Percentiles rank a stretch among this genome's conserved stretches.
Evolutionary conservation across 2,888 invertebrate genomes (phyloP).

Genomic region (Cyrtodaria siliqua): DNA sequence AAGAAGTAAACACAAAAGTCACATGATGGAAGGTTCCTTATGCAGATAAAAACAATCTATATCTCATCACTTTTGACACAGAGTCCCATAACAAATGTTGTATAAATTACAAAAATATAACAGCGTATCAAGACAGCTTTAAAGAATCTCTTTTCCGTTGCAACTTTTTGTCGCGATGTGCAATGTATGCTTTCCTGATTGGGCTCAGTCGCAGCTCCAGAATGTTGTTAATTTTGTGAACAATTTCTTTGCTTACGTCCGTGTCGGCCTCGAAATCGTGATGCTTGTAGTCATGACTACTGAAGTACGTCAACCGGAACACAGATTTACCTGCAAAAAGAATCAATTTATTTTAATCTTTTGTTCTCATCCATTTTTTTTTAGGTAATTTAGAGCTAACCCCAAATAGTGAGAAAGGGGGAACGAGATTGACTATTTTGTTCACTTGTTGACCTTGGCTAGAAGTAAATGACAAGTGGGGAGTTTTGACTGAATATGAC

Average conservation of each 20-base stretch:
- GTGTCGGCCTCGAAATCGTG: conserved; percentile 95
- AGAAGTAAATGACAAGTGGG: too few species aligned
- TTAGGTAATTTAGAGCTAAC: background rate
- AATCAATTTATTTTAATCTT: too few species aligned
- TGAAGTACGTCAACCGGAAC: conserved; percentile 91
- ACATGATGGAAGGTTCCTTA: too few species aligned
- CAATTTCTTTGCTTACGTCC: conserved; percentile 92
- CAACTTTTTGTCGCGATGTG: conserved; percentile 90
- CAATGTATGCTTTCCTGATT: conserved; percentile 93
- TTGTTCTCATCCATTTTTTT: background rate
- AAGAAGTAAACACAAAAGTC: too few species aligned
- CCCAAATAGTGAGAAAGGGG: too few species aligned
- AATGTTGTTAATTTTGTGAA: conserved; percentile 95
- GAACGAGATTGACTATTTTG: too few species aligned
- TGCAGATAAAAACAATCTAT: too few species aligned
- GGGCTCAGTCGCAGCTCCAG: conserved; percentile 93
- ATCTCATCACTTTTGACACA: too few species aligned
- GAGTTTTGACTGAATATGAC: too few species aligned
- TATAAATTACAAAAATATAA: too few species aligned
- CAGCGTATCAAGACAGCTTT: conserved; percentile 44
- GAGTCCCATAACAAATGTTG: too few species aligned
- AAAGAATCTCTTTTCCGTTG: conserved; percentile 76
- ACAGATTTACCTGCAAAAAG: conserved; percentile 88
- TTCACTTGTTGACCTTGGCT: too few species aligned
- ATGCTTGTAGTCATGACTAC: conserved; percentile 90